Percentiles rank a stretch among this genome's conserved stretches.
These are phyloP conservation scores for Thysanoteuthis rhombus DNA, from an alignment of 2,888 invertebrate species.

Conservation along the genomic window DNA sequence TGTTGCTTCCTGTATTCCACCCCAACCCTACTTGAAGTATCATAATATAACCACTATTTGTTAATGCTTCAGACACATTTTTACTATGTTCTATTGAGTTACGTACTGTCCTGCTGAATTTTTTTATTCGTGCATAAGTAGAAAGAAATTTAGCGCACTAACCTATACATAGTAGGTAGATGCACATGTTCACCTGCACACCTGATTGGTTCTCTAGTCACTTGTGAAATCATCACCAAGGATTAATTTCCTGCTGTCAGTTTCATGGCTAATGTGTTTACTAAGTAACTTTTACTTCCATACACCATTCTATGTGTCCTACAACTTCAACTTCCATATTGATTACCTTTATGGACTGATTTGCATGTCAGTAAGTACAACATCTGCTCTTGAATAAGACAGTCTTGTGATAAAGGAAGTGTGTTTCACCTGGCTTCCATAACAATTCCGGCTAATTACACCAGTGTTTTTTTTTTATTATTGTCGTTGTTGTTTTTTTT, in stretches of 20 bases:
- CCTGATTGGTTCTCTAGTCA: background rate
- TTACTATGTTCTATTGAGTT: background rate
- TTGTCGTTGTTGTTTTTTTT: background rate
- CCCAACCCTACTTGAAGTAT: too few relatives aligned
- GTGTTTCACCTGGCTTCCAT: background rate
- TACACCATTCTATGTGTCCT: background rate
- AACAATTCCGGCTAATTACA: background rate
- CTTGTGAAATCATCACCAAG: background rate
- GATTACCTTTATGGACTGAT: too few relatives aligned
- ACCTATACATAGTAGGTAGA: background rate
- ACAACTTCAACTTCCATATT: background rate
- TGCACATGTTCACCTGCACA: background rate
- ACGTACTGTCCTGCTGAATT: background rate
- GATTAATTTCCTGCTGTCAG: background rate
- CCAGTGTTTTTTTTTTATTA: background rate
- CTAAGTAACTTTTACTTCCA: background rate
- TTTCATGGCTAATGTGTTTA: background rate
- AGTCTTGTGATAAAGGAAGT: background rate
- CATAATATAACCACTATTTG: background rate
- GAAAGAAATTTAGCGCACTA: background rate
- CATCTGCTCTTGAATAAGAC: background rate
- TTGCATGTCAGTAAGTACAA: background rate
- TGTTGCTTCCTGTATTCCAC: too few relatives aligned
- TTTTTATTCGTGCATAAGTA: background rate
- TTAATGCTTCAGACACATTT: background rate